Conservation (phyloP, 1,140 invertebrate species). For the Drosophila paulistorum region DNA sequence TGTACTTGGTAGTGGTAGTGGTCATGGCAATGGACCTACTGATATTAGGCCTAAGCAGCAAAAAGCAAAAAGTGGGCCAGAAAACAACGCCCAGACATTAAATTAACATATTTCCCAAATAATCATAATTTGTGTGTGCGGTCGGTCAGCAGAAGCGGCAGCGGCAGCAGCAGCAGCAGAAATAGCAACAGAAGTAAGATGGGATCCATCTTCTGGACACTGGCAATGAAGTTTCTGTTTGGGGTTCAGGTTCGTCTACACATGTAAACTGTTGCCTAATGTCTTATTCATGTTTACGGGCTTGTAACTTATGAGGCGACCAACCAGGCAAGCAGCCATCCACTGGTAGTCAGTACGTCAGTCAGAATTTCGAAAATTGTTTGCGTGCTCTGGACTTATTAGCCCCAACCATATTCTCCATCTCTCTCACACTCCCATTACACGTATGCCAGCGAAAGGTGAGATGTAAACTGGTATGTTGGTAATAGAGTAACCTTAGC, state of each 20-base stretch:
- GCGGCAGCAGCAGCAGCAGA: no score
- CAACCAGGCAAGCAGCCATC: slow-evolving; percentile 26
- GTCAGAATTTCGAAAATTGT: slow-evolving; percentile 52
- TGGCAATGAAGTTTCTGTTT: slow-evolving; percentile 1
- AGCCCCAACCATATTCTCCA: slow-evolving; percentile 17
- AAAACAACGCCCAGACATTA: slow-evolving; percentile 62
- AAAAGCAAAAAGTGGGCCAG: slow-evolving; percentile 14
- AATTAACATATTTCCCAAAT: slow-evolving; percentile 80
- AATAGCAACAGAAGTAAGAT: neutral
- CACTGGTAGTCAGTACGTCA: slow-evolving; percentile 27
- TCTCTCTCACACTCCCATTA: neutral
- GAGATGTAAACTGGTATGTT: slow-evolving; percentile 24
- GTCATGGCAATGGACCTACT: neutral
- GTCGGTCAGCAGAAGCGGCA: neutral
- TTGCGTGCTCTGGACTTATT: slow-evolving; percentile 78
- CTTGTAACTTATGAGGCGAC: slow-evolving; percentile 43
- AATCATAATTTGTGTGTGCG: slow-evolving; percentile 66
- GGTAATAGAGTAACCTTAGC: slow-evolving; percentile 17
- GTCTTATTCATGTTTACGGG: slow-evolving; percentile 79
- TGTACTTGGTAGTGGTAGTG: slow-evolving; percentile 6
- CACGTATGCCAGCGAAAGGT: slow-evolving; percentile 9
- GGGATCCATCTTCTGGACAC: slow-evolving; percentile 12
- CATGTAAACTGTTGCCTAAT: slow-evolving; percentile 74
- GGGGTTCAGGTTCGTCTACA: slow-evolving; percentile 45
- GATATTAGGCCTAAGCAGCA: neutral